Conservation (phyloP, 1,140 invertebrate genomes). For the Sminthurides bifidus region DNA sequence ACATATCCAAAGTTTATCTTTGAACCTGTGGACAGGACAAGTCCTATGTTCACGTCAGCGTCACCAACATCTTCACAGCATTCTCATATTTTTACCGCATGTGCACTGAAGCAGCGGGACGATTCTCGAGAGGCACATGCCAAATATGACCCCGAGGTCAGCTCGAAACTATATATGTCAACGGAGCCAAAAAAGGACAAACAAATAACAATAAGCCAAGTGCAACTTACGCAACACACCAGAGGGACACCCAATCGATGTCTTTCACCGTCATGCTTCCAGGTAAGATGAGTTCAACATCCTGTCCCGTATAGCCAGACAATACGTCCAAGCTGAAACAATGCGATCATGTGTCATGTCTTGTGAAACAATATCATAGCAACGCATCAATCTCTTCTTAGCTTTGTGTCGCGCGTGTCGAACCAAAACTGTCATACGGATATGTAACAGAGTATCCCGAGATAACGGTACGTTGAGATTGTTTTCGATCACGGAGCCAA, state of each 20-base stretch:
- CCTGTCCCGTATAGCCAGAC: conserved; percentile 15
- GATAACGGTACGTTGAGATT: neutral
- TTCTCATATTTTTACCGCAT: too few species aligned
- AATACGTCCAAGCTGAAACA: conserved; percentile 16
- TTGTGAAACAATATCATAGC: neutral
- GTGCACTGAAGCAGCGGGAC: too few species aligned
- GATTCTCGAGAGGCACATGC: too few species aligned
- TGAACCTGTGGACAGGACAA: too few species aligned
- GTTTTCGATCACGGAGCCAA: neutral
- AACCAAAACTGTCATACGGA: neutral
- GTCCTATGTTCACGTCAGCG: too few species aligned
- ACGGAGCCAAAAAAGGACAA: too few species aligned
- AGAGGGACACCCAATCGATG: conserved; percentile 25
- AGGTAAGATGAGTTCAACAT: conserved; percentile 22
- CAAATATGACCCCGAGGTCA: too few species aligned
- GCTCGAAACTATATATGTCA: too few species aligned
- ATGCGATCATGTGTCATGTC: neutral
- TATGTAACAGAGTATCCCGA: too few species aligned
- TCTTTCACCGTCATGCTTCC: conserved; percentile 19
- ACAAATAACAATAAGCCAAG: too few species aligned
- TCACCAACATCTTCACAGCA: too few species aligned
- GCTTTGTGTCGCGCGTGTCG: neutral
- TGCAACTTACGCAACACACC: conserved; percentile 19
- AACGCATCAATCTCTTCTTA: neutral
- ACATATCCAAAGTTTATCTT: conserved; percentile 26